Base-by-base conservation (phyloP, 2,888 invertebrate species). In the Epistrophe grossulariae region DNA sequence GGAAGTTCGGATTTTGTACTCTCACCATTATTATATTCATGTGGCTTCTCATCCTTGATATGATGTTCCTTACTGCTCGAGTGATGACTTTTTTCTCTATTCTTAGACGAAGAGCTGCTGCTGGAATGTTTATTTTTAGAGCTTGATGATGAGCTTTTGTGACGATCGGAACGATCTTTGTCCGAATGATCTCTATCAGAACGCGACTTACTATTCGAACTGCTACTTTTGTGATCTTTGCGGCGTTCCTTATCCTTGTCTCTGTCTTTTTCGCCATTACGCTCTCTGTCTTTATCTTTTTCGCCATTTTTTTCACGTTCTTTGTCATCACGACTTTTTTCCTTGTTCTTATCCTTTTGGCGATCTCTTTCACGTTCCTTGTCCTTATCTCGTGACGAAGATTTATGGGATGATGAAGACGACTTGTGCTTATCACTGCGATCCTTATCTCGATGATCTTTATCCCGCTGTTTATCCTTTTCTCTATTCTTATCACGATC, bases 381-480 rank as follows among this genome's bases (percentile, higher is more conserved):
- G 77, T 92, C 92, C 68, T 91, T 93, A 59, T 92, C 94, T 19
- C 94, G 93, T 15, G 90, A 90, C 7, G 91, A 91, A 55, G 90
- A 90, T 84, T 92, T 91, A 62, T 93, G 88, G 92, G 94, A 90
- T 91, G 88, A 88, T 15, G 91, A 91, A 13, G 91, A 91, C 11
- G 90, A 90, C 88, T 92, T 92, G 89, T 93, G 93, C 89, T 94
- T 92, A 50, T 94, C 94, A 89, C 91, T 93, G 45, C 93, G 93
- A 88, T 93, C 93, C 74, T 93, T 92, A 64, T 91, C 91, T 28
- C 91, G 91, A 60, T 92, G 91, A 60, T 92, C 91, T 87, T 91
- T 91, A 88, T 92, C 91, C 72, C 92, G 91, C 88, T 93, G 92
- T 85, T 93, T 93, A 70, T 92, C 92, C 88, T 91, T 93, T 88